Percentiles rank a stretch among this genome's conserved stretches.
phyloP scores from a whole-genome alignment of 2,888 invertebrate species.

The Campoplex capitator region DNA sequence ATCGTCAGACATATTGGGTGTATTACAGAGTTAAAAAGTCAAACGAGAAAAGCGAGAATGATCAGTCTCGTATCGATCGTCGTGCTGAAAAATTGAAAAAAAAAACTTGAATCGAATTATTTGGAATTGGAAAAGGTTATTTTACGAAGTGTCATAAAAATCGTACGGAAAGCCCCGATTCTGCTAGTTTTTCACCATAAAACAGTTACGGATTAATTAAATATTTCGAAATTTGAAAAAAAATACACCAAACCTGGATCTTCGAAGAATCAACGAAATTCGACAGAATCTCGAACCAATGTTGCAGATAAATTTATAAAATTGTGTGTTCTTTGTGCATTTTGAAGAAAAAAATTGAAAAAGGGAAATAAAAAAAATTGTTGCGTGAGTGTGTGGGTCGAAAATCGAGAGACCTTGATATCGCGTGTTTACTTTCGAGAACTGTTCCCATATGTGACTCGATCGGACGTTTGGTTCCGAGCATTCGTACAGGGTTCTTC shows the following conservation, averaged over 20 bases:
- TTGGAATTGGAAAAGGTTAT: background rate
- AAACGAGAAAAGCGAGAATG: constrained; percentile 37
- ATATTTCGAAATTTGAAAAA: background rate
- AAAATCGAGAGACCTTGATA: constrained; percentile 45
- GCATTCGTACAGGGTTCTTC: background rate
- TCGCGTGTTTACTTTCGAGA: constrained; percentile 53
- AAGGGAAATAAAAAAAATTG: background rate
- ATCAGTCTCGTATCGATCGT: constrained; percentile 65
- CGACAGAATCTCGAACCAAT: background rate
- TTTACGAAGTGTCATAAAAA: background rate
- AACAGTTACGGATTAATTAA: background rate
- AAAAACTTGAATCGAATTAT: background rate
- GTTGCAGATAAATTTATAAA: background rate
- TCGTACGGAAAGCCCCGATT: background rate
- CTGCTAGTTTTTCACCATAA: too few species aligned
- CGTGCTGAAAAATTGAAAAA: background rate
- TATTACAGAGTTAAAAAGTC: constrained; percentile 49
- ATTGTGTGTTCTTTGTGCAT: background rate
- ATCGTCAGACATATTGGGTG: constrained; percentile 47
- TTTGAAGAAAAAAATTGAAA: background rate
- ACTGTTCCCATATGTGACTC: constrained; percentile 60
- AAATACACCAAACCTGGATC: background rate
- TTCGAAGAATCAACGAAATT: background rate
- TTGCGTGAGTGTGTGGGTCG: constrained; percentile 19
- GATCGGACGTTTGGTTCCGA: constrained; percentile 32